Evolutionary conservation across 2,113 vertebrate genomes (phyloP).

Genomic region (Pluvianellus socialis): DNA sequence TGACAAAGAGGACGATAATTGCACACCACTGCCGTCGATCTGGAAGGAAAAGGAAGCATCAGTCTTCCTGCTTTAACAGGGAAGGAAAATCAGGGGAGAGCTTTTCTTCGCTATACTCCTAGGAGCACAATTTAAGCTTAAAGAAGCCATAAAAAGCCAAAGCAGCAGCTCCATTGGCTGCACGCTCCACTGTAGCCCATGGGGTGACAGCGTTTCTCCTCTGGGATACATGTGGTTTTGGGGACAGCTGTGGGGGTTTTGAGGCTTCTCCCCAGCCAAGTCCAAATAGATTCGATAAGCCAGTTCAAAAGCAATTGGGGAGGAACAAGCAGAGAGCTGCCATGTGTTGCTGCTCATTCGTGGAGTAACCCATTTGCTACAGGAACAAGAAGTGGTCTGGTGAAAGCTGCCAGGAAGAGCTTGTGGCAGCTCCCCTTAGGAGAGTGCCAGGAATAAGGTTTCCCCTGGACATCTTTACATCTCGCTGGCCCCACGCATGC

Average conservation of each 20-base stretch:
- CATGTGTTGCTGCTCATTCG: neutral
- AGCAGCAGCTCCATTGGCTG: neutral
- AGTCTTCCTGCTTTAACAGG: neutral
- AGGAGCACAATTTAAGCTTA: neutral
- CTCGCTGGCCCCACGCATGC: accelerated
- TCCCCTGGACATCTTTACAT: neutral
- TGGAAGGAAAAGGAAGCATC: slow-evolving; percentile 67
- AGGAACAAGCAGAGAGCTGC: neutral
- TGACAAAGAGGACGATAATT: slow-evolving; percentile 85
- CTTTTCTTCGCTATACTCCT: neutral
- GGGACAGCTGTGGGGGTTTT: neutral
- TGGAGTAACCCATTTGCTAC: neutral
- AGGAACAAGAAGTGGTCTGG: neutral
- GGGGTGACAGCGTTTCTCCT: accelerated
- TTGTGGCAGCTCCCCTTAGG: neutral
- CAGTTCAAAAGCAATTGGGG: neutral
- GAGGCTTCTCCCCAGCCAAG: neutral
- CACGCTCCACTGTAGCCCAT: neutral
- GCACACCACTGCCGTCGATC: slow-evolving; percentile 98
- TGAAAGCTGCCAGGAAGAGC: neutral
- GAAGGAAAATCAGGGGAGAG: neutral
- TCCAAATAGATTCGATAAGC: neutral
- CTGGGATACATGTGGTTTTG: neutral
- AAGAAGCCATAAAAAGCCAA: neutral
- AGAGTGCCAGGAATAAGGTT: neutral